Base-by-base conservation (phyloP, 2,888 invertebrate genomes). In the Erebia aethiops region DNA sequence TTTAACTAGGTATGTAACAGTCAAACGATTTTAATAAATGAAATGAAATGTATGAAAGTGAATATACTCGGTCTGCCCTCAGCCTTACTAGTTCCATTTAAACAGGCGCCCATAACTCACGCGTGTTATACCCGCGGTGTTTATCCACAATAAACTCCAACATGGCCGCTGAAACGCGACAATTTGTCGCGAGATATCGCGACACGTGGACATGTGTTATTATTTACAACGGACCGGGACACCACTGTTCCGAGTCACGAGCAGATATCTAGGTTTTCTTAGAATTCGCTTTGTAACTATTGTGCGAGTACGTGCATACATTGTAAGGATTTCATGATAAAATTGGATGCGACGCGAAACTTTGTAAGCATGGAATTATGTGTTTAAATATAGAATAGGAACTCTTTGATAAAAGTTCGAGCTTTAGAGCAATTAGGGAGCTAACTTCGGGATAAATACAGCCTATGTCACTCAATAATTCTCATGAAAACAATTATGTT, bases 171-270 rank as follows among this genome's bases (percentile, higher is more conserved):
- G 86, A 85, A 84, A 78, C 77, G 83, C 84, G 84, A 87, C 87
- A 87, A 87, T 87, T 87, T 85, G 86, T 86, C 84, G 85, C 84
- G 74, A 79, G 81, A 81, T 81, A 81, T 63, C 72, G 74, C 79
- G 78, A 80, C 78, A 77, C 77, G 60, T 64, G 63, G 77, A 76
- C 77, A 76, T 77, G 77, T 76, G 76, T 77, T 79, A 77, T 78
- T 79, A 79, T 79, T 79, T 78, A 78, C 76, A 69, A 65, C 67
- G 75, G n/a, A 43, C 61, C 69, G 70, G 69, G 69, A 71, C 67
- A 62, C 67, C 69, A 71, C 69, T 72, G 69, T 73, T 73, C 71
- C 74, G 66, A 73, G 74, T 77, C 76, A 77, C 76, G 74, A 76
- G 68, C 69, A 71, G 72, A 73, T 74, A 72, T 56, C 54, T 58